Percentiles rank a stretch among this genome's conserved stretches.
Evolutionary conservation across 2,113 vertebrate genomes (phyloP).

Genomic region (Lutjanus erythropterus): DNA sequence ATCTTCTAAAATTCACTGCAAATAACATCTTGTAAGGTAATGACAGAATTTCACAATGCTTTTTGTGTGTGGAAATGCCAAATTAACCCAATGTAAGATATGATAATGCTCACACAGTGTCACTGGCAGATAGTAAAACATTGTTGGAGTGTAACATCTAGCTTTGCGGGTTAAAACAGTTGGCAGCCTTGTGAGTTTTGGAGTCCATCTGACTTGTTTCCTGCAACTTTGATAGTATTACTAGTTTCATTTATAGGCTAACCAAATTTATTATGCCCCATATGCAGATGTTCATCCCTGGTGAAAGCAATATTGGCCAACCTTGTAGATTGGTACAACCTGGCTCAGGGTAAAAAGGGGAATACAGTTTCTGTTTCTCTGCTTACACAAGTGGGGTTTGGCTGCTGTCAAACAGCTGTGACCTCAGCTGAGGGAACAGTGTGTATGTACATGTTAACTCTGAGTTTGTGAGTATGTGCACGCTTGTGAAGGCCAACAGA

Average conservation of each 20-base stretch:
- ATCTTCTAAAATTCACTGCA: background rate
- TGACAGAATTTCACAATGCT: background rate
- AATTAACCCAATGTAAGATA: background rate
- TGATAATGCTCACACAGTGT: background rate
- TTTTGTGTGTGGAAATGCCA: background rate
- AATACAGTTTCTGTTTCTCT: constrained; percentile 47
- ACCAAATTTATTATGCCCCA: background rate
- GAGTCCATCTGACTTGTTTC: background rate
- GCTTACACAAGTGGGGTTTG: constrained; percentile 43
- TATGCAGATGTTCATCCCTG: constrained; percentile 15
- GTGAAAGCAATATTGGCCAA: constrained; percentile 35
- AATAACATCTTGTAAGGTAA: background rate
- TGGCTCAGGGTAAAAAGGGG: constrained; percentile 37
- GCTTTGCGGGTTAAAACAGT: background rate
- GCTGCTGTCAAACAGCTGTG: constrained; percentile 64
- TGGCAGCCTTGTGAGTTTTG: background rate
- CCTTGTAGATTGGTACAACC: constrained; percentile 30
- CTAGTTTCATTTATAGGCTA: background rate
- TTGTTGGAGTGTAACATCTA: background rate
- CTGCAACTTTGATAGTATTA: background rate
- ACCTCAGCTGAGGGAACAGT: constrained; percentile 26
- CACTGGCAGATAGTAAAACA: background rate
- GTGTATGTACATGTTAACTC: background rate
- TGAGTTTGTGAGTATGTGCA: background rate
- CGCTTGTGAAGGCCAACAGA: constrained; percentile 34